Base-by-base conservation (phyloP, 2,888 invertebrate species). In the Monopis laevigella region DNA sequence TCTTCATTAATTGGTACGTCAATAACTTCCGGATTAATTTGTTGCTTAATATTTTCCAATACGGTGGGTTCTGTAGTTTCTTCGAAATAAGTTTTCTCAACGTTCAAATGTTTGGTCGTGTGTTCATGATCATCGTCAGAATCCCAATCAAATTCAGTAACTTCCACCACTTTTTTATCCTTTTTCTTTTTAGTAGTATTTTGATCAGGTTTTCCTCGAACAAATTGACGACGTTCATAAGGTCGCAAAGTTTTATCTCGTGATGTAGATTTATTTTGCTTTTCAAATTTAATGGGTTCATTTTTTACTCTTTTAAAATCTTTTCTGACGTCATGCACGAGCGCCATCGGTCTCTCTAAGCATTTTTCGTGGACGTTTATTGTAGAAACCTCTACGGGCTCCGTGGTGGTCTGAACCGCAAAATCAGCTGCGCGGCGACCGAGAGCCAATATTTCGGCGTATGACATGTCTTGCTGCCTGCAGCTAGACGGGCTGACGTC, bases 371-470 rank as follows among this genome's bases (percentile, higher is more conserved):
- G 75, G 74, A 18, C 71, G 65, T 78, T 24, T 71, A 62, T 44
- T 38, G 40, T 34, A 56, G 58, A 21, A 56, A 49, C 13, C 63
- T 49, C 39, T 53, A 49, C 16, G 45, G 45, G 35, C 49, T 55
- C 17, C 3, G 34, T 11, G 61, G 58, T 2, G 49, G 43, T 35
- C 7, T 10, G 26, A 35, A 29, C 36, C 42, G 10, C 34, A 36
- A 19, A 35, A 45, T 64, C 63, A 26, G 52, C 53, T 41, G 55
- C 60, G 10, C 70, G 68, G 30, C 88, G 74, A 24, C 89, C 89
- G 47, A 88, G 84, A 28, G 88, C 85, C 52, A 89, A 71, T 56
- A 88, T 87, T 68, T 88, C 86, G 2, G 89, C 89, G 58, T 89
- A 89, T 1, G 89, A 88, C 53, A 87, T 81, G 46, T 83, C 92